Evolutionary conservation across 2,888 invertebrate genomes (phyloP).

Genomic region (Blomia tropicalis): DNA sequence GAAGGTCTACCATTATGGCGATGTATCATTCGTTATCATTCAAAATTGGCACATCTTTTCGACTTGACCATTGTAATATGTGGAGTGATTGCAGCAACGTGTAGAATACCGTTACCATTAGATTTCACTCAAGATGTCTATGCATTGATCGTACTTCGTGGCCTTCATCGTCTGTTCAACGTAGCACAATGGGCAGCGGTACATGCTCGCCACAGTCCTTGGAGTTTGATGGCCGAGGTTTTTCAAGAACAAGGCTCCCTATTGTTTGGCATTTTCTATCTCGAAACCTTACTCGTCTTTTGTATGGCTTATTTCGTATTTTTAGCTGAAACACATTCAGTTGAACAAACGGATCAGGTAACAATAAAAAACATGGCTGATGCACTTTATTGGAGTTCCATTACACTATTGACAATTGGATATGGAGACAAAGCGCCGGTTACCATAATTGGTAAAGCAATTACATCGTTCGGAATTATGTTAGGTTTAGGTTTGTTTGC

Average conservation of each 20-base stretch:
- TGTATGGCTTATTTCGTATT: slow-evolving; percentile 11
- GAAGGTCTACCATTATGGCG: not conserved
- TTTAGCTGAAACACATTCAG: slow-evolving; percentile 1
- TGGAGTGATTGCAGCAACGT: not conserved
- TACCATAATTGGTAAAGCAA: slow-evolving; percentile 13
- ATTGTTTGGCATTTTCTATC: slow-evolving; percentile 14
- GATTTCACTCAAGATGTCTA: slow-evolving; percentile 15
- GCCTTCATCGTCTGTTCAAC: slow-evolving; percentile 19
- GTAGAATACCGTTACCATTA: not conserved
- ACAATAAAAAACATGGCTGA: not conserved
- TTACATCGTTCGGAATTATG: not conserved
- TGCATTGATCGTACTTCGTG: slow-evolving; percentile 16
- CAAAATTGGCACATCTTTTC: not conserved
- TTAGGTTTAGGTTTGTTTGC: slow-evolving; percentile 17
- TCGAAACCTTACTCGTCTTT: not conserved
- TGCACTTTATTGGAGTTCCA: not conserved
- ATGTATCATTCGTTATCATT: not conserved
- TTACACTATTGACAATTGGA: slow-evolving; percentile 21
- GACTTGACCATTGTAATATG: not conserved
- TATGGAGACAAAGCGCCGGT: slow-evolving; percentile 19
- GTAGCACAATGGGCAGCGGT: slow-evolving; percentile 7
- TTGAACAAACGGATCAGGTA: not conserved
- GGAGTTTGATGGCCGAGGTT: slow-evolving; percentile 4
- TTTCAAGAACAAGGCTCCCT: slow-evolving; percentile 9
- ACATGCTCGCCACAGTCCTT: slow-evolving; percentile 10